Conservation (phyloP, 2,113 vertebrate species). For the Hemiprocne comata region DNA sequence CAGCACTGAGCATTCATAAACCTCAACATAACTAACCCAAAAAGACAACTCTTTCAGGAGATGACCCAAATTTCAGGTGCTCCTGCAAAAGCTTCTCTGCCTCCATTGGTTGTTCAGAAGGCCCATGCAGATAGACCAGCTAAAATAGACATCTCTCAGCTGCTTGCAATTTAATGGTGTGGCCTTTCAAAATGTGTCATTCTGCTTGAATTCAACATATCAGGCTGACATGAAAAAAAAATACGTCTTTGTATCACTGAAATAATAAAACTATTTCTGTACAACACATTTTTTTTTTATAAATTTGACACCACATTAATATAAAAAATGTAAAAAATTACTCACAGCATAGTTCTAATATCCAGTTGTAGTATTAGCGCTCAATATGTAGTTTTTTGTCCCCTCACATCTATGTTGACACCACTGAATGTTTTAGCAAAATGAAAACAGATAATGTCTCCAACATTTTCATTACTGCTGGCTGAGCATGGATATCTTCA, state of each 20-base stretch:
- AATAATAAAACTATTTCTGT: neutral
- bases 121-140: neutral
- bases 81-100: neutral
- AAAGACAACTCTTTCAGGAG: neutral
- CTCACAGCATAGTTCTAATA: neutral
- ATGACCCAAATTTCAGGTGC: neutral
- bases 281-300: neutral
- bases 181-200: neutral
- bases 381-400: neutral
- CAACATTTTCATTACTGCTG: neutral
- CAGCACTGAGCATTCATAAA: neutral
- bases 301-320: neutral
- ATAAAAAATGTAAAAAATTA: neutral
- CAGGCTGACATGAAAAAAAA: neutral
- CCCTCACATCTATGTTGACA: neutral
- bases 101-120: neutral
- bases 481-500: neutral
- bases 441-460: neutral
- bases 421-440: neutral
- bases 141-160: neutral
- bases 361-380: neutral
- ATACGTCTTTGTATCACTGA: neutral
- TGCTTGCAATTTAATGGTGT: neutral
- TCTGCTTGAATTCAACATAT: neutral
- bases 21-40: neutral